A percentile compares a stretch with the other conserved stretches of the same genome.
phyloP scores from a whole-genome alignment of 1,140 invertebrate species.

The Trigoniulus corallinus region DNA sequence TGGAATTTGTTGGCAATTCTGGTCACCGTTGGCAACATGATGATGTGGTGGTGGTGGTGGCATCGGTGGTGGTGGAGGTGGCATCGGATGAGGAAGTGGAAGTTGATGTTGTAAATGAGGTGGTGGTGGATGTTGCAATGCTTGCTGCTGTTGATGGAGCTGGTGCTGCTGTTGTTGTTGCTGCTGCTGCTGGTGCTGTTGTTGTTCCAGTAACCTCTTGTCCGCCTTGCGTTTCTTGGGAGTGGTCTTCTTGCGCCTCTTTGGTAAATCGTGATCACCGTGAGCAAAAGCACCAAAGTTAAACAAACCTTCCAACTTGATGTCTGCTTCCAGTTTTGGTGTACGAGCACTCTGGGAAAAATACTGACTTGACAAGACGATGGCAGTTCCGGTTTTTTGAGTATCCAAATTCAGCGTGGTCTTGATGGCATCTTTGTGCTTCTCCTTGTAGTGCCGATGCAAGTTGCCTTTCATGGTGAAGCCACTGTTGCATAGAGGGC shows the following conservation, averaged over 20 bases:
- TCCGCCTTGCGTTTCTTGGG: slow-evolving; percentile 4
- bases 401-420: neutral
- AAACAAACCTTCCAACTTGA: neutral
- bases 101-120: neutral
- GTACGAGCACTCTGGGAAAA: neutral
- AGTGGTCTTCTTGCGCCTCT: neutral
- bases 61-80: neutral
- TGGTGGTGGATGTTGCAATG: neutral
- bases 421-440: slow-evolving; percentile 13
- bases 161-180: neutral
- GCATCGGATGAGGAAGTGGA: neutral
- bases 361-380: neutral
- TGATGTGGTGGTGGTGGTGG: neutral
- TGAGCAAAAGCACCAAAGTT: neutral
- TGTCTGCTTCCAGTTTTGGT: neutral
- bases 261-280: neutral
- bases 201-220: neutral
- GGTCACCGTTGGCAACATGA: too few species aligned
- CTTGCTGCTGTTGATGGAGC: neutral
- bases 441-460: slow-evolving; percentile 19
- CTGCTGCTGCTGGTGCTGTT: neutral
- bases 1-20: neutral
- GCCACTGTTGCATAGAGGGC: slow-evolving; percentile 22
- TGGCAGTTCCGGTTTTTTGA: neutral
- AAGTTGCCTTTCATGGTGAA: slow-evolving; percentile 35